Evolutionary conservation across 1,140 invertebrate species (phyloP).

Genomic region (Drosophila carrolli): DNA sequence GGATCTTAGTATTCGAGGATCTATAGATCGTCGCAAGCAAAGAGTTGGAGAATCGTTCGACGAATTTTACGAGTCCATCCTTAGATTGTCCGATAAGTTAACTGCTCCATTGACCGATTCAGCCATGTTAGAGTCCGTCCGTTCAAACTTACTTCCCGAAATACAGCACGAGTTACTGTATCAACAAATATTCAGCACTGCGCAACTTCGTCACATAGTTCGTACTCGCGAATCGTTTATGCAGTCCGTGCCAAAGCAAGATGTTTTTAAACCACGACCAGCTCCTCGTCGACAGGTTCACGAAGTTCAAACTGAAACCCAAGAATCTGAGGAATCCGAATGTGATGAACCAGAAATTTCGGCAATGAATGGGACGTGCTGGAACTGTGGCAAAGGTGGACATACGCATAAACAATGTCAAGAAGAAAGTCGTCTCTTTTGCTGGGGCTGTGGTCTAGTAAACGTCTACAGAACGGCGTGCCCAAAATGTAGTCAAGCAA

Average conservation of each 20-base stretch:
- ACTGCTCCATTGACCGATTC: constrained; percentile 1
- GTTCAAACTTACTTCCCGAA: neutral
- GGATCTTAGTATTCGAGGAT: constrained; percentile 4
- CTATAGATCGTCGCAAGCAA: constrained; percentile 5
- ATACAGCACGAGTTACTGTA: constrained; percentile 12
- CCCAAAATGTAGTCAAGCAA: constrained; percentile 1
- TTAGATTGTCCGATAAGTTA: constrained; percentile 2
- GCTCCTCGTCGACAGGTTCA: constrained; percentile 1
- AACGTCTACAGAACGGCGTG: neutral
- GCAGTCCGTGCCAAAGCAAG: neutral
- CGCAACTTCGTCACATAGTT: neutral
- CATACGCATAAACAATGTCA: constrained; percentile 6
- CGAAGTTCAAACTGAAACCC: neutral
- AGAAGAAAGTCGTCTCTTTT: constrained; percentile 8
- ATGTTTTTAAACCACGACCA: neutral
- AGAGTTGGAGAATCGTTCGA: neutral
- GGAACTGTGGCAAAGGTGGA: constrained; percentile 5
- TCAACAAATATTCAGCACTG: constrained; percentile 4
- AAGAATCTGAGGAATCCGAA: constrained; percentile 5
- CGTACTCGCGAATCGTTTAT: constrained; percentile 9
- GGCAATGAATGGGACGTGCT: constrained; percentile 5
- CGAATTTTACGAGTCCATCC: constrained; percentile 9
- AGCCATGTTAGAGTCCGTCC: constrained; percentile 1
- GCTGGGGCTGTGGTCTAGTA: neutral
- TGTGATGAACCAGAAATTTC: constrained; percentile 5